Percentiles rank a stretch among this genome's conserved stretches.
Evolutionary conservation across 2,113 vertebrate genomes (phyloP).

Genomic region (Callithrix jacchus): DNA sequence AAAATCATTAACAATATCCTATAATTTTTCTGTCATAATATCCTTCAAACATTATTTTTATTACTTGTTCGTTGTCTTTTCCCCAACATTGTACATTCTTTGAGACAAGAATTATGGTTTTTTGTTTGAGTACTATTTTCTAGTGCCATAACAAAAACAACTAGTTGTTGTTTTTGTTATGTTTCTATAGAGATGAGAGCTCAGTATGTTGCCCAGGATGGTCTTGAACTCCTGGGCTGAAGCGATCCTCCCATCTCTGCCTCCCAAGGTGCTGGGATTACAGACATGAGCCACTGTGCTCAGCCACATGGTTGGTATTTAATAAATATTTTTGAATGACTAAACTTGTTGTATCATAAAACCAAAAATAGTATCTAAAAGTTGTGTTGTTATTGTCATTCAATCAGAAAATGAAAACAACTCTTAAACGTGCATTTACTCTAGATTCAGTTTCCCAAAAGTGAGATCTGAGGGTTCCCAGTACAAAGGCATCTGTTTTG

Average conservation of each 20-base stretch:
- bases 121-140: background rate
- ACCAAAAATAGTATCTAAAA: background rate
- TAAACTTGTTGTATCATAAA: background rate
- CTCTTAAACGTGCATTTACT: background rate
- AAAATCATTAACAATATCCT: background rate
- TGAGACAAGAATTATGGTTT: background rate
- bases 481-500: background rate
- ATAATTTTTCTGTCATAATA: background rate
- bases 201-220: too few relatives aligned
- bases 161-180: too few relatives aligned
- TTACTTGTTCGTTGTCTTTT: background rate
- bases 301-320: background rate
- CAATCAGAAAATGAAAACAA: background rate
- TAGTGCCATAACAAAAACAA: too few relatives aligned
- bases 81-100: background rate
- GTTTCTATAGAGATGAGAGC: too few relatives aligned
- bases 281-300: too few relatives aligned
- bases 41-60: background rate
- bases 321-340: slow-evolving; percentile 1
- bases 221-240: too few relatives aligned
- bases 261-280: too few relatives aligned
- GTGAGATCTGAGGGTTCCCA: background rate
- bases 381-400: background rate
- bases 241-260: too few relatives aligned
- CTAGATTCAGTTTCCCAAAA: background rate